Base-by-base conservation (phyloP, 1,140 invertebrate species). In the Tenebrio molitor region DNA sequence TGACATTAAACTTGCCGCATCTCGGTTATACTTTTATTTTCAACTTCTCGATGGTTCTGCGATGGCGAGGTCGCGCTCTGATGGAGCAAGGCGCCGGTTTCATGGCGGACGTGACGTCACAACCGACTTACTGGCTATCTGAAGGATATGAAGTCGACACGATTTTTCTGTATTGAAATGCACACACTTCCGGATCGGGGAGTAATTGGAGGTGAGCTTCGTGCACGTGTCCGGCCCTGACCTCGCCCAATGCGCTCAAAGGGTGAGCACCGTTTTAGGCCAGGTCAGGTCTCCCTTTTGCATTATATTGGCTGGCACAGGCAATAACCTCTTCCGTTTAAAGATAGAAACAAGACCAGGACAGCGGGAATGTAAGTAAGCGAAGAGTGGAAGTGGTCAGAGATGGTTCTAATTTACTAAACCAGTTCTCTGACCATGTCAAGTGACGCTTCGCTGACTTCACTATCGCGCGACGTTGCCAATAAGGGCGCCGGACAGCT, bases 381-480 rank as follows among this genome's bases (percentile, higher is more conserved):
- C 53, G 69, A 72, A 74, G 50, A 66, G 74, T 74, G 75, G 76
- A 76, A 79, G 75, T 78, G 79, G 77, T 76, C 78, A 75, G 72
- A 75, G 78, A 80, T 79, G 79, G 78, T 74, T 79, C 79, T 79
- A 80, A 80, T 80, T 79, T 78, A 80, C 78, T 79, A 80, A 80
- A 80, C 79, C 78, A 79, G 79, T 80, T 80, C 78, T 79, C 72
- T 78, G 76, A 79, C 77, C 79, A 79, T 79, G 78, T 79, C 77
- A 78, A 78, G 77, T 71, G 78, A 78, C 77, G 79, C 79, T 76
- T 74, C 66, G 77, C 76, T 79, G 77, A 71, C 74, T 78, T 74
- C 67, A 72, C 74, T 78, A 76, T 73, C 53, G 4, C 21, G 23
- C 65, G 15, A 50, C 44, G 64, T 76, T 75, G 71, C 68, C 75